A percentile compares a stretch with the other conserved stretches of the same genome.
Conservation (phyloP, 2,113 vertebrate species). For the Caloenas nicobarica region DNA sequence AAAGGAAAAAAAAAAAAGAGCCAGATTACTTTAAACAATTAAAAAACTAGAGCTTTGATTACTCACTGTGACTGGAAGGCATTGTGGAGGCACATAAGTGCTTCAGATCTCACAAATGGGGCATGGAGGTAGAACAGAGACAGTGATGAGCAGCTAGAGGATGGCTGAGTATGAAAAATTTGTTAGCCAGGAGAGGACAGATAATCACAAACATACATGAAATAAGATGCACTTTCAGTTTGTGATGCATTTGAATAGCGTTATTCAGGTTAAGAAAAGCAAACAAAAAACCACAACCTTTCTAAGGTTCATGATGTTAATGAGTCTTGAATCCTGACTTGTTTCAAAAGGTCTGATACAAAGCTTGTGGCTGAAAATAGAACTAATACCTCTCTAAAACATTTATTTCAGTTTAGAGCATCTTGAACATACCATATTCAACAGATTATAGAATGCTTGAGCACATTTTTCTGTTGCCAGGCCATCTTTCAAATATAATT, state of each 20-base stretch:
- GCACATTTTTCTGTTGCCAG: not conserved
- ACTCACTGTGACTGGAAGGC: not conserved
- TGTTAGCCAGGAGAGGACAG: not conserved
- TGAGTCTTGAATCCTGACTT: not conserved
- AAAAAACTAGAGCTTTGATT: not conserved
- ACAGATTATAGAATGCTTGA: not conserved
- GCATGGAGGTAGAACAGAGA: not conserved
- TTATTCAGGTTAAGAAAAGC: not conserved
- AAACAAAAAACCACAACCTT: not conserved
- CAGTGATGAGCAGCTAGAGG: not conserved
- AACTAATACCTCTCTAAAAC: not conserved
- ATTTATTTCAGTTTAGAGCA: not conserved
- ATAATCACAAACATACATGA: not conserved
- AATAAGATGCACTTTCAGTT: not conserved
- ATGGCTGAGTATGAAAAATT: not conserved
- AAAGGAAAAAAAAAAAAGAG: not conserved
- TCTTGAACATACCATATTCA: not conserved
- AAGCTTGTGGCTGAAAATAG: not conserved
- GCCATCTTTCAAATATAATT: not conserved
- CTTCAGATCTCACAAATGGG: not conserved
- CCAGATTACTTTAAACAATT: not conserved
- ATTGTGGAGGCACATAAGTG: not conserved
- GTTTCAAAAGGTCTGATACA: not conserved
- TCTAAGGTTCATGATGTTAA: not conserved
- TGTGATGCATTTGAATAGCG: not conserved